Evolutionary conservation across 2,113 vertebrate species (phyloP), one percentile per base, ranked within the genome.

Genomic region (Macquaria ambigua): DNA sequence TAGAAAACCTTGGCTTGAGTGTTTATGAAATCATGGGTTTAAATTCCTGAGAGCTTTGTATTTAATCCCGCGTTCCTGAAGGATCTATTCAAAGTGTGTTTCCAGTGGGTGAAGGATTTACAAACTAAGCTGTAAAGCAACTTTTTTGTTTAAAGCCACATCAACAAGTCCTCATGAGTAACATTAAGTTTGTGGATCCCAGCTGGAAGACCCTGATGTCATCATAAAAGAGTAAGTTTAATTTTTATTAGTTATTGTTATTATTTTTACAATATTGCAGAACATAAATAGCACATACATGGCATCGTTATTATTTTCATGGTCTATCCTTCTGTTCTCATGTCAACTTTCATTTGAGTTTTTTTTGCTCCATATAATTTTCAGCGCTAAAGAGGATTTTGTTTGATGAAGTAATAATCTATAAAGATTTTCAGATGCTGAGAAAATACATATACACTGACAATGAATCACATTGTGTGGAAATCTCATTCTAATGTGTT

Each of bases 71-170:
- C 1, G 8, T 18, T 62, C 6, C 1, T 37, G 5, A 66, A 50
- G 15, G 11, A 39, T 77, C 6, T 37, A 41, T 25, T 41, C 4
- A 58, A 53, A 56, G 14, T 34, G 14, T 37, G 10, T 59, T 41
- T 28, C 18, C 3, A 41, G 0, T 43, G 2, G 1, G 28, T 21
- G 10, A 75, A 21, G 8, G 3, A 43, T n/a, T 23, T 46, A 37
- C 12, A 53, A n/a, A 43, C n/a, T 52, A 84, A 74, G 53, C 12
- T 15, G 15, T 58, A 18, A 68, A 70, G 71, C 28, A 46, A 9
- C 15, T 16, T 55, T 37, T 62, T 62, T 43, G 12, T 34, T 37
- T 62, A n/a, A 74, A 79, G 63, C 31, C 18, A 41, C 31, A 34
- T 31, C 69, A 20, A 14, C 12, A 43, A 70, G 43, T 34, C 37